These are phyloP conservation scores for Xenopus petersii DNA, from an alignment of 2,797 vertebrate genomes.

Conservation along the genomic window DNA sequence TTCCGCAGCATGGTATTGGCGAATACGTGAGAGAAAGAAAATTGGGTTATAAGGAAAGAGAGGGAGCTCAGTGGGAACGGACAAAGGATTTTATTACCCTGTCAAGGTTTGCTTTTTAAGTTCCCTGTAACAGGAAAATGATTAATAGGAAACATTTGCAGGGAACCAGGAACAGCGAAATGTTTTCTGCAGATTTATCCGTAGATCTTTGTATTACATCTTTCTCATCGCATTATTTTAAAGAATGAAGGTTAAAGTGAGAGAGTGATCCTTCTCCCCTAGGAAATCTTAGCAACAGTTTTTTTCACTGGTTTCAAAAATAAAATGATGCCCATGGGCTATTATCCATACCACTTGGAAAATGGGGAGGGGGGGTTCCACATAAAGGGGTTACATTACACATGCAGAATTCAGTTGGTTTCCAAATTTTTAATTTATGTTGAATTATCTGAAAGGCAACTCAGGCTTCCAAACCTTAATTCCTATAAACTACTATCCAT, in stretches of 20 bases:
- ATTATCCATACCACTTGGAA: too few relatives aligned
- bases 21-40: not conserved
- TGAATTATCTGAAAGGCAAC: too few relatives aligned
- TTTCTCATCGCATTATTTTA: not conserved
- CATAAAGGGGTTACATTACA: too few relatives aligned
- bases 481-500: too few relatives aligned
- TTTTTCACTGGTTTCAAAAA: too few relatives aligned
- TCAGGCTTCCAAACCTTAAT: too few relatives aligned
- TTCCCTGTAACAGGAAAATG: not conserved
- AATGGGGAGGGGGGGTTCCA: too few relatives aligned
- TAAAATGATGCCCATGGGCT: too few relatives aligned
- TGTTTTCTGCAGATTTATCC: constrained; percentile 1
- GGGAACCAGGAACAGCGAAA: not conserved
- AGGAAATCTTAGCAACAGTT: not conserved
- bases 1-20: not conserved
- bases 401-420: too few relatives aligned
- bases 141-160: constrained; percentile 1
- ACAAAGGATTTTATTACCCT: not conserved
- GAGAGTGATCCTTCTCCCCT: too few relatives aligned
- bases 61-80: not conserved
- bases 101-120: not conserved
- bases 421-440: too few relatives aligned
- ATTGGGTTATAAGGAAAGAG: not conserved
- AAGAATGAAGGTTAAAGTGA: not conserved
- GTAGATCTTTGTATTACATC: not conserved